phyloP scores from a whole-genome alignment of 2,797 vertebrate species.

The Xenentodon cancila region DNA sequence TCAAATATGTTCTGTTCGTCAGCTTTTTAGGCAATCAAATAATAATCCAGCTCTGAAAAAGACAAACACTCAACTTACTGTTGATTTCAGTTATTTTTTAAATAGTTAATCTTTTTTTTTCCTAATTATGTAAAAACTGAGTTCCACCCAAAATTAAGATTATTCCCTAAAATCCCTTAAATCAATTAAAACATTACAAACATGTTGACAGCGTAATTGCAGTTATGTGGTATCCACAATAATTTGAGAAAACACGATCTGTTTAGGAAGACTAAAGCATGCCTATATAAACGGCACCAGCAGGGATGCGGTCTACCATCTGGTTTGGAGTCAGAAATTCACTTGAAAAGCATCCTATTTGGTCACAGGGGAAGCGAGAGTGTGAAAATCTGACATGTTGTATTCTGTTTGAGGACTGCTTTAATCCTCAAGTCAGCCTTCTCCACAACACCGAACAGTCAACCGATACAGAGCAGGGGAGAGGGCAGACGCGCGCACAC shows the following conservation, averaged over 20 bases:
- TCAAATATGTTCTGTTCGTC: too few relatives aligned
- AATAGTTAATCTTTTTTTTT: too few relatives aligned
- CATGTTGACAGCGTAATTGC: too few relatives aligned
- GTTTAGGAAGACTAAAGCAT: not conserved
- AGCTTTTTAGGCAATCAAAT: too few relatives aligned
- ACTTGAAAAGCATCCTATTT: slow-evolving; percentile 40
- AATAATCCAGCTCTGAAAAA: too few relatives aligned
- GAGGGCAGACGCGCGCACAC: slow-evolving; percentile 1
- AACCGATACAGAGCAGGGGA: slow-evolving; percentile 14
- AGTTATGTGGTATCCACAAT: not conserved
- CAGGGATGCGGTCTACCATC: slow-evolving; percentile 7
- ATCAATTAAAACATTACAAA: too few relatives aligned
- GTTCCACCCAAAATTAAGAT: too few relatives aligned
- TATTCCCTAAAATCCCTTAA: too few relatives aligned
- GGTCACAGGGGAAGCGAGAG: slow-evolving; percentile 43
- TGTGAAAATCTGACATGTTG: slow-evolving; percentile 68
- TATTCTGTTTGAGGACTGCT: slow-evolving; percentile 70
- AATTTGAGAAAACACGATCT: not conserved
- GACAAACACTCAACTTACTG: too few relatives aligned
- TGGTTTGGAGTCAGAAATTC: slow-evolving; percentile 36
- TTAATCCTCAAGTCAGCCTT: slow-evolving; percentile 63
- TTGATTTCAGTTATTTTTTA: too few relatives aligned
- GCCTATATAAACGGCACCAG: slow-evolving; percentile 8
- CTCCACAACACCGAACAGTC: slow-evolving; percentile 56
- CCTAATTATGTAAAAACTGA: too few relatives aligned